Evolutionary conservation across 2,888 invertebrate species (phyloP), one percentile per base, ranked within the genome.

Genomic region (Leptopilina myrica): DNA sequence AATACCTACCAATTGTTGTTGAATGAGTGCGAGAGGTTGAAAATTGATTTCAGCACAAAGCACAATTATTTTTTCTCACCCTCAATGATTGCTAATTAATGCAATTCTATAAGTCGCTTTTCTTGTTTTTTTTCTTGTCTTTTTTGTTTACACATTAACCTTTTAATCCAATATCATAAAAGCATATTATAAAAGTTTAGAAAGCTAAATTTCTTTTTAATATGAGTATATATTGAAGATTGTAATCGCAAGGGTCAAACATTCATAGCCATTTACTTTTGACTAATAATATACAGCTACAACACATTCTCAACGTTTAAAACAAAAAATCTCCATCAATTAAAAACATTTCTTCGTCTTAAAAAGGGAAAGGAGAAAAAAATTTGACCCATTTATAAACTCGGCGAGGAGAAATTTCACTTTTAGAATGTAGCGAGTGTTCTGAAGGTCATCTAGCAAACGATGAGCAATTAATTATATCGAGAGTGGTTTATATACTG

Each of bases 401-500:
- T 56, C 26, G n/a, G 26, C 26, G 69, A 43, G 56, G 56, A 73
- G 73, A 73, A 73, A 73, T 73, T 73, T 56, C 53, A 56, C 73
- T 69, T 49, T 69, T 67, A 69, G 53, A 56, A 69, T 26, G 33
- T n/a, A 73, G 73, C n/a, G 6, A 1, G 56, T 33, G n/a, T 49
- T 56, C 56, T 40, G 73, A 56, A 73, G 73, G 73, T 73, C 73
- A 73, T n/a, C 26, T 33, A 6, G 33, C 26, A 73, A 56, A 73
- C 33, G 73, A 73, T 56, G 56, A 73, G 73, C 56, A 73, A 73
- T 73, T 73, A 33, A 73, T 73, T 73, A 73, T 73, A 73, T 56
- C 8, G 53, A 56, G 9, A 53, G 53, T 73, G 73, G 53, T 49
- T 53, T 53, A 7, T 56, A 73, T 56, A 73, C 73, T 73, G 73